These are phyloP conservation scores for Noctua janthina DNA, from an alignment of 2,888 invertebrate species.

Conservation along the genomic window DNA sequence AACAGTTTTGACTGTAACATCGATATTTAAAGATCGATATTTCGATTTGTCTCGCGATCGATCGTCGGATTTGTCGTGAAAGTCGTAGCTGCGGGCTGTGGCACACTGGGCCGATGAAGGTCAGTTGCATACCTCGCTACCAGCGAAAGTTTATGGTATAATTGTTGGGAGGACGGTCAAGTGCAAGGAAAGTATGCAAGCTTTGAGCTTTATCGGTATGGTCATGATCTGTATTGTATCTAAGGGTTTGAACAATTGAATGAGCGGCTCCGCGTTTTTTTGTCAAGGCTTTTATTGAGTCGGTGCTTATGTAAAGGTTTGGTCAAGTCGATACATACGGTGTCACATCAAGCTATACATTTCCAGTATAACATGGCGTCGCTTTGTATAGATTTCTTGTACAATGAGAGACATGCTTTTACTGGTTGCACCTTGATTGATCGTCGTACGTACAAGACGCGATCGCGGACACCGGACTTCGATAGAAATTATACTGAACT, in stretches of 20 bases:
- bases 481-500: not conserved
- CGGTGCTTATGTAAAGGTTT: not conserved
- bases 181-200: slow-evolving; percentile 78
- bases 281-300: not conserved
- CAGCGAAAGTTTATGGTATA: slow-evolving; percentile 86
- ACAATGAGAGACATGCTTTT: not conserved
- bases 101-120: slow-evolving; percentile 81
- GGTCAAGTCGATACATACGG: not conserved
- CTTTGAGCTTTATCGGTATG: slow-evolving; percentile 50
- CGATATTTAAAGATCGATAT: slow-evolving; percentile 56
- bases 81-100: slow-evolving; percentile 80
- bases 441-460: not conserved
- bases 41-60: slow-evolving; percentile 64
- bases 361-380: no score
- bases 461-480: not conserved
- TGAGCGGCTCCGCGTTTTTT: not conserved
- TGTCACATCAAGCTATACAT: no score
- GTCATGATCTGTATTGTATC: slow-evolving; percentile 26
- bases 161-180: slow-evolving; percentile 80
- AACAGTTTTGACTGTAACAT: not conserved
- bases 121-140: slow-evolving; percentile 75
- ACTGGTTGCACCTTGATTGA: not conserved
- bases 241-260: slow-evolving; percentile 17
- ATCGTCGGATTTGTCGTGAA: slow-evolving; percentile 76
- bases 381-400: not conserved